Conservation (phyloP, 35 echinoderm and acorn worm species). For the Patiria miniata region DNA sequence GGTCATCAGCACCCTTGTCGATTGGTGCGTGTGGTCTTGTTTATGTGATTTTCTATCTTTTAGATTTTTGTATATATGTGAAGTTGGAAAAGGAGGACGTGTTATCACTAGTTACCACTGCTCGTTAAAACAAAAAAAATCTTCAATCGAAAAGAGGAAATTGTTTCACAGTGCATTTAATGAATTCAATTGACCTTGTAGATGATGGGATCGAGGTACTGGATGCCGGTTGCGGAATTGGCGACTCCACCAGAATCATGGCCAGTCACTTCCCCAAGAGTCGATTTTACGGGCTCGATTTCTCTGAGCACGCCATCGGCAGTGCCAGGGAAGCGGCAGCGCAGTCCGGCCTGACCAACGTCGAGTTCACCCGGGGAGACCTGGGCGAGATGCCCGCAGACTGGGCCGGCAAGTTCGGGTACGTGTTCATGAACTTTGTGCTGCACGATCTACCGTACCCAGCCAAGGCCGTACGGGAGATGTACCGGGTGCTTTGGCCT, state of each 20-base stretch:
- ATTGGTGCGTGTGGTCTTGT: no score
- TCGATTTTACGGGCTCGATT: constrained; percentile 67
- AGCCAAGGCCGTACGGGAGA: constrained; percentile 55
- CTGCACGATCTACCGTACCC: constrained; percentile 81
- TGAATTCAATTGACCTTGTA: neutral
- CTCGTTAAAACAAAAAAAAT: neutral
- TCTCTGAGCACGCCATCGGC: constrained; percentile 35
- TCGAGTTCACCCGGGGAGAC: constrained; percentile 47
- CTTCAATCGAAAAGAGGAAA: neutral
- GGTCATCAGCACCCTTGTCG: no score
- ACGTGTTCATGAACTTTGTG: constrained; percentile 57
- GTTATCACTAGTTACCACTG: neutral
- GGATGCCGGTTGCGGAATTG: constrained; percentile 76
- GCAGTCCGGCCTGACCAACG: constrained; percentile 45
- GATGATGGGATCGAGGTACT: constrained; percentile 65
- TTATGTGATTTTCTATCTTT: neutral
- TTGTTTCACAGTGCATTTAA: neutral
- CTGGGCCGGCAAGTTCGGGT: constrained; percentile 74
- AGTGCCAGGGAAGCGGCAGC: constrained; percentile 35
- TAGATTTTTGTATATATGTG: neutral
- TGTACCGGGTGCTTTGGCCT: constrained; percentile 60
- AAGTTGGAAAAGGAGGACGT: neutral
- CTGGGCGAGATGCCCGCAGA: constrained; percentile 52
- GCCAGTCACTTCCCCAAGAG: constrained; percentile 72
- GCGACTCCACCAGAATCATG: constrained; percentile 20